phyloP scores from a whole-genome alignment of 2,113 vertebrate species.

The human (Homo sapiens) region DNA sequence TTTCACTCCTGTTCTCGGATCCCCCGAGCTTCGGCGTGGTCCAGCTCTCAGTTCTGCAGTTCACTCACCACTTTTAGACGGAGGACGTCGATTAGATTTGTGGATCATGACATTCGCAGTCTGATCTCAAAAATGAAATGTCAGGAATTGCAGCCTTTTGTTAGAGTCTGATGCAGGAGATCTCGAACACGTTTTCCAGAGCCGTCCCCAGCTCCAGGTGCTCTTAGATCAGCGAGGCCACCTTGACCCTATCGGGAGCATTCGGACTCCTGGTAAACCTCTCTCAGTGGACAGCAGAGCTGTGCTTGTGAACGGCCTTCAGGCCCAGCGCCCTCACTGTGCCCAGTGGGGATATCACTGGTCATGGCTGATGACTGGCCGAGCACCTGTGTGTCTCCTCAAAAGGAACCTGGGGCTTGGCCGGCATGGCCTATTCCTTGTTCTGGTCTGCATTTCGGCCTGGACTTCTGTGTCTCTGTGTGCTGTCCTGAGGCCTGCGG shows the following conservation, averaged over 20 bases:
- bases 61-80: background rate
- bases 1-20: rapidly evolving
- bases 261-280: rapidly evolving
- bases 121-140: background rate
- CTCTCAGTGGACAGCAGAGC: background rate
- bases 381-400: rapidly evolving
- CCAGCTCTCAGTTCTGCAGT: background rate
- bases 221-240: background rate
- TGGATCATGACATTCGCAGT: background rate
- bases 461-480: background rate
- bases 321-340: rapidly evolving
- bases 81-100: background rate
- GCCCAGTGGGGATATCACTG: rapidly evolving
- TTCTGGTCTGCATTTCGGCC: rapidly evolving
- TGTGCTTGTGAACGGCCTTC: rapidly evolving
- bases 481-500: background rate
- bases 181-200: background rate
- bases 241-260: rapidly evolving
- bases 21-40: background rate
- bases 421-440: rapidly evolving
- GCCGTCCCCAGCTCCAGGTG: background rate
- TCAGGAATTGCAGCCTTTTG: background rate
- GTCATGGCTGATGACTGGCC: rapidly evolving
- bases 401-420: background rate
- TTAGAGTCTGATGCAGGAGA: background rate